Evolutionary conservation across 2,797 vertebrate genomes (phyloP), one percentile per base, ranked within the genome.

Genomic region (Phoeniculus purpureus): DNA sequence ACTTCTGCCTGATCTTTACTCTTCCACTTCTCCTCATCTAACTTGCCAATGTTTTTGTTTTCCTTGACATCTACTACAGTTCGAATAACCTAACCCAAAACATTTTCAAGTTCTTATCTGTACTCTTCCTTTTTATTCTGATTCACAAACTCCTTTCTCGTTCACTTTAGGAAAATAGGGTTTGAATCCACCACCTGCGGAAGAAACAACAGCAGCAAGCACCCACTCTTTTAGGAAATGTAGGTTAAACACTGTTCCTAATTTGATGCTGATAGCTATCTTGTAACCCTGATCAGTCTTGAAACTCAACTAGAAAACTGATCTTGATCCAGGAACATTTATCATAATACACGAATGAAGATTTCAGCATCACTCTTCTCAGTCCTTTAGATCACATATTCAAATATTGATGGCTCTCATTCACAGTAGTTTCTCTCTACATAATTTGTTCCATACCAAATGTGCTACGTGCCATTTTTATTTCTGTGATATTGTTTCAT

Each of bases 61-160:
- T 29, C n/a, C 21, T 65, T 73, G 59, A 31, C 2, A 51, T 50
- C 20, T 67, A 15, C 14, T 58, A 4, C 85, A 19, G 1, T 88
- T 51, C 45, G 60, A 75, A n/a, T 2, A 21, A 37, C 37, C 37
- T 3, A 13, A 9, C 0, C 1, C 23, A 10, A 7, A 3, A 10
- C 8, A 7, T 6, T 3, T 27, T 15, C 32, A 32, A 22, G 0
- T 34, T 40, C 4, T 73, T 54, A 3, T 60, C 22, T 32, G 15
- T 37, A 9, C 8, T 5, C 3, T 52, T 25, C n/a, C 11, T 67
- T 50, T 72, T 37, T 12, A 55, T 70, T 65, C 26, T 55, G 8
- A 59, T 50, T 15, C 9, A 52, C 47, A 43, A 54, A 19, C 23
- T 64, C 17, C 8, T 79, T 61, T 31, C 23, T 25, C 54, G 7